Conservation (phyloP, 37 sponge, comb jelly and placozoan genomes). For the Dysidea cf. avara region DNA sequence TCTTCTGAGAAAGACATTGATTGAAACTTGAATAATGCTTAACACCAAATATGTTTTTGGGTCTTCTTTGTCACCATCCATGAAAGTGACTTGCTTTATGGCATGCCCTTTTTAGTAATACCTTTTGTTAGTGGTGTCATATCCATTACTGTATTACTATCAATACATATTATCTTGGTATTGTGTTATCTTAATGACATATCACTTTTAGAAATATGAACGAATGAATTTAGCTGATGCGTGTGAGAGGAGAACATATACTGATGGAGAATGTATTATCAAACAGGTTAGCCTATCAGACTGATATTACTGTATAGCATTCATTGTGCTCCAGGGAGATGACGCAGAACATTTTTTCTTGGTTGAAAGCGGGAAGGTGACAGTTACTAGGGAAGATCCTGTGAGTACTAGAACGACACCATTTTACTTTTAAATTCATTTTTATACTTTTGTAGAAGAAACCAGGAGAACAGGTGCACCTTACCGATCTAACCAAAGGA, state of each 20-base stretch:
- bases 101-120: too few species aligned
- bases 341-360: slow-evolving; percentile 81
- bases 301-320: background rate
- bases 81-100: too few species aligned
- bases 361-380: slow-evolving; percentile 77
- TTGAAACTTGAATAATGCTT: too few species aligned
- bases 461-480: slow-evolving; percentile 47
- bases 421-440: slow-evolving; percentile 4
- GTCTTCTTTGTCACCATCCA: too few species aligned
- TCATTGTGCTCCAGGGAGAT: slow-evolving; percentile 69
- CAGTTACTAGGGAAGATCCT: slow-evolving; percentile 61
- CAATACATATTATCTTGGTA: too few species aligned
- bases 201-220: slow-evolving; percentile 50
- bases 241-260: slow-evolving; percentile 34
- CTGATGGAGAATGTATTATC: slow-evolving; percentile 54
- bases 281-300: slow-evolving; percentile 36
- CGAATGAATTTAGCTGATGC: slow-evolving; percentile 72
- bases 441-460: slow-evolving; percentile 47
- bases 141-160: too few species aligned
- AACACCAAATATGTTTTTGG: too few species aligned
- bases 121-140: too few species aligned
- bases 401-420: slow-evolving; percentile 30
- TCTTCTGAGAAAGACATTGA: too few species aligned
- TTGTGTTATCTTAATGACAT: too few species aligned
- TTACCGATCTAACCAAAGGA: slow-evolving; percentile 65